Percentiles rank a stretch among this genome's conserved stretches.
Evolutionary conservation across 2,113 vertebrate genomes (phyloP).

Genomic region (Syngnathus typhle): DNA sequence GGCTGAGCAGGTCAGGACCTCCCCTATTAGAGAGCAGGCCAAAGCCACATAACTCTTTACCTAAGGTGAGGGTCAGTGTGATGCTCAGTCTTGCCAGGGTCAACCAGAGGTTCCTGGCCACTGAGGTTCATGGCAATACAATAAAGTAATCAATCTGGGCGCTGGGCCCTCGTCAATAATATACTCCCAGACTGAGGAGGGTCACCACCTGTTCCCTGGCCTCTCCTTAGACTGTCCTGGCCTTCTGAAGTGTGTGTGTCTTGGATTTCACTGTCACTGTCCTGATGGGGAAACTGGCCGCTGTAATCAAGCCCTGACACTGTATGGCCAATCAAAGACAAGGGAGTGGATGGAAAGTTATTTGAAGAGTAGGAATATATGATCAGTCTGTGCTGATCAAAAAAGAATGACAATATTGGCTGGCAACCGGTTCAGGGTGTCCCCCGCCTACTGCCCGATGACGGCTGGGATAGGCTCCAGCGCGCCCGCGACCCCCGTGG

Average conservation of each 20-base stretch:
- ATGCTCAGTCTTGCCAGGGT: conserved; percentile 59
- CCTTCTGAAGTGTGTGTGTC: conserved; percentile 47
- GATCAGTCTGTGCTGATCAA: not conserved
- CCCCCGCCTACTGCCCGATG: no score
- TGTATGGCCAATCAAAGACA: conserved; percentile 28
- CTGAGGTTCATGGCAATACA: conserved; percentile 75
- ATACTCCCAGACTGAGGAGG: conserved; percentile 61
- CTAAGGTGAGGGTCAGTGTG: conserved; percentile 72
- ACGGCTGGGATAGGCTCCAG: no score
- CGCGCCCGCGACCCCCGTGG: no score
- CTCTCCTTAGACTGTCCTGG: conserved; percentile 68
- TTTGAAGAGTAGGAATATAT: conserved; percentile 9
- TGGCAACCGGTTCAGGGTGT: no score
- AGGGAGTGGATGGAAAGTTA: conserved; percentile 19
- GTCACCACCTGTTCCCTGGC: conserved; percentile 73
- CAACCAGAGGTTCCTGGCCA: conserved; percentile 67
- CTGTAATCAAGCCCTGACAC: conserved; percentile 38
- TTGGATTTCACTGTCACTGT: conserved; percentile 51
- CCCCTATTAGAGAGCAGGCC: conserved; percentile 66
- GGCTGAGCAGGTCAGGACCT: conserved; percentile 63
- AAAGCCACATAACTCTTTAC: conserved; percentile 76
- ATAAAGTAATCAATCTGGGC: conserved; percentile 73
- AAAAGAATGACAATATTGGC: no score
- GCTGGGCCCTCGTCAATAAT: conserved; percentile 70
- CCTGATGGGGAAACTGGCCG: conserved; percentile 17